A percentile compares a stretch with the other conserved stretches of the same genome.
These are phyloP conservation scores for Melanotaenia trifasciata DNA, from an alignment of 2,797 vertebrate genomes.

Conservation along the genomic window DNA sequence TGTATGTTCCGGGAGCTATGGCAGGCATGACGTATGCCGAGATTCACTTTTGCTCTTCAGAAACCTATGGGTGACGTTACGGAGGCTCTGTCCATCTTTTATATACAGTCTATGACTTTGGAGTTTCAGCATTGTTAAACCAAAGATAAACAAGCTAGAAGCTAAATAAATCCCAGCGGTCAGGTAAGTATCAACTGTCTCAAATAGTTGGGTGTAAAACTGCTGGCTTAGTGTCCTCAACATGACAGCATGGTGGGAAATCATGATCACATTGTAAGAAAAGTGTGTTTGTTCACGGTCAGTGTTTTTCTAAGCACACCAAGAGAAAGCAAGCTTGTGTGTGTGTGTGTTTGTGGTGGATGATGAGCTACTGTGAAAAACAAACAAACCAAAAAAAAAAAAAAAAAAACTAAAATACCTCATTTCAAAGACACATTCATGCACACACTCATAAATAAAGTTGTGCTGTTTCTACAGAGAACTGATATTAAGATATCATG, in stretches of 20 bases:
- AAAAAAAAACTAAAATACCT: neutral
- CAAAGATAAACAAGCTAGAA: conserved; percentile 38
- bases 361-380: neutral
- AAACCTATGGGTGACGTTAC: no score
- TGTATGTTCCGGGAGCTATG: no score
- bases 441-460: conserved; percentile 11
- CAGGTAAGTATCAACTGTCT: conserved; percentile 20
- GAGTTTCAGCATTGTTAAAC: conserved; percentile 31
- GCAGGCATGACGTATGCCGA: no score
- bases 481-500: conserved; percentile 49
- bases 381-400: neutral
- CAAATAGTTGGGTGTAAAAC: conserved; percentile 24
- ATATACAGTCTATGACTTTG: no score
- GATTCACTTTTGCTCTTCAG: no score
- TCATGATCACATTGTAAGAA: conserved; percentile 51
- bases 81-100: no score
- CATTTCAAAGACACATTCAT: conserved; percentile 32
- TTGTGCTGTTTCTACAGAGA: conserved; percentile 34
- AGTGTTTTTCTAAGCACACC: conserved; percentile 43
- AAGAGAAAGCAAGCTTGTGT: neutral
- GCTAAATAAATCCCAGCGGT: conserved; percentile 30
- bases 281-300: conserved; percentile 52
- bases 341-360: conserved; percentile 6
- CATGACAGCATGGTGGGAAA: conserved; percentile 57
- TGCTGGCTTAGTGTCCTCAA: conserved; percentile 44